Evolutionary conservation across 1,140 invertebrate species (phyloP).

Genomic region (Scaptomyza montana): DNA sequence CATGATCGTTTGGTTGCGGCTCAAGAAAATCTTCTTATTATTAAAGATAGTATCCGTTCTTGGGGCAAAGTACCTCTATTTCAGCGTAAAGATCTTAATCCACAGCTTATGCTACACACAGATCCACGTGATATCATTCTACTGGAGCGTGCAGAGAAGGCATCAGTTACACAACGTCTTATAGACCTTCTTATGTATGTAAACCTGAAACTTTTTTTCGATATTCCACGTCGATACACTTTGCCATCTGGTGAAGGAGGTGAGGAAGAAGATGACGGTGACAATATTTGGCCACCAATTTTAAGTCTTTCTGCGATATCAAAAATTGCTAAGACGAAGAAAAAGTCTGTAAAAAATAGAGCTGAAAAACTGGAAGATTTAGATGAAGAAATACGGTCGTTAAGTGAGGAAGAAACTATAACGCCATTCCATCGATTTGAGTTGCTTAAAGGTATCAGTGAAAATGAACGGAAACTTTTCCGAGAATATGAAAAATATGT

Average conservation of each 20-base stretch:
- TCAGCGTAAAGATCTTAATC: constrained; percentile 85
- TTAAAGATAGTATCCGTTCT: constrained; percentile 84
- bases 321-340: constrained; percentile 41
- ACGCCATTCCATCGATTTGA: constrained; percentile 57
- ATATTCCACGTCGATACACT: constrained; percentile 71
- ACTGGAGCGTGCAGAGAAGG: constrained; percentile 50
- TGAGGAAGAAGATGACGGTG: constrained; percentile 53
- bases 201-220: constrained; percentile 86
- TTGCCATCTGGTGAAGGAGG: constrained; percentile 47
- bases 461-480: constrained; percentile 54
- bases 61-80: constrained; percentile 87
- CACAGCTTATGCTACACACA: constrained; percentile 85
- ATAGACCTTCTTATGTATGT: constrained; percentile 86
- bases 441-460: constrained; percentile 51
- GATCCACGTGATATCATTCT: constrained; percentile 85
- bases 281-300: constrained; percentile 59
- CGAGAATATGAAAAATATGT: constrained; percentile 87
- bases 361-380: constrained; percentile 39
- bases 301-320: constrained; percentile 49
- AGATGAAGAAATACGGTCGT: constrained; percentile 57
- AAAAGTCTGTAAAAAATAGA: constrained; percentile 26
- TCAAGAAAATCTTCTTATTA: constrained; percentile 85
- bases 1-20: constrained; percentile 86
- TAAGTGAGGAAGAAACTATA: constrained; percentile 57
- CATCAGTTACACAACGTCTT: constrained; percentile 84